These are phyloP conservation scores for Bilobella aurantiaca DNA, from an alignment of 1,140 invertebrate species.

Conservation along the genomic window DNA sequence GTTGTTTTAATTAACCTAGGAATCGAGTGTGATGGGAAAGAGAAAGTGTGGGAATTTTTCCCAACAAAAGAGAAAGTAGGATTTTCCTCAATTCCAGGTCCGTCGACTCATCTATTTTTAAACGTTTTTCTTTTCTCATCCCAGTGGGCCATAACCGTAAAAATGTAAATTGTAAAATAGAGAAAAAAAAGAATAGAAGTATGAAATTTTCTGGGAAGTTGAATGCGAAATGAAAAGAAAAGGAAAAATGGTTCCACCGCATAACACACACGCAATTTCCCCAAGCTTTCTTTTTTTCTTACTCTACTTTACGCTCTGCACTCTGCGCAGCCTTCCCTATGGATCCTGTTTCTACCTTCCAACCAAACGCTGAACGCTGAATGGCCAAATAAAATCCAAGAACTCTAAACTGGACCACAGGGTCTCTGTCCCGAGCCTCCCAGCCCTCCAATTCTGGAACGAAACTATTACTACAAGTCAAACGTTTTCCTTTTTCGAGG, in stretches of 20 bases:
- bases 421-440: not conserved
- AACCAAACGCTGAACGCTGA: not conserved
- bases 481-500: too few relatives aligned
- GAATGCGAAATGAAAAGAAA: too few relatives aligned
- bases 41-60: not conserved
- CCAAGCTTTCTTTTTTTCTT: not conserved
- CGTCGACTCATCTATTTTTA: not conserved
- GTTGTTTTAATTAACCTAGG: too few relatives aligned
- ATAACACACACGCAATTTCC: too few relatives aligned
- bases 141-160: not conserved
- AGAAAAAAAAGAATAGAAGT: too few relatives aligned
- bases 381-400: not conserved
- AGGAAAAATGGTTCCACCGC: too few relatives aligned
- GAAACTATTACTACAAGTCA: too few relatives aligned
- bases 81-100: too few relatives aligned
- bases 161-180: constrained; percentile 1
- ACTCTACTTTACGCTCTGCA: not conserved
- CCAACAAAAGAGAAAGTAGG: not conserved
- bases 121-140: not conserved
- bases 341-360: not conserved
- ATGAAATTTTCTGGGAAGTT: too few relatives aligned
- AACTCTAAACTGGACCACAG: constrained; percentile 1
- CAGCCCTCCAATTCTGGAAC: not conserved
- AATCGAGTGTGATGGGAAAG: not conserved
- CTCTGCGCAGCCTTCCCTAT: not conserved